Evolutionary conservation across 2,888 invertebrate genomes (phyloP).

Genomic region (Phaedon cochleariae): DNA sequence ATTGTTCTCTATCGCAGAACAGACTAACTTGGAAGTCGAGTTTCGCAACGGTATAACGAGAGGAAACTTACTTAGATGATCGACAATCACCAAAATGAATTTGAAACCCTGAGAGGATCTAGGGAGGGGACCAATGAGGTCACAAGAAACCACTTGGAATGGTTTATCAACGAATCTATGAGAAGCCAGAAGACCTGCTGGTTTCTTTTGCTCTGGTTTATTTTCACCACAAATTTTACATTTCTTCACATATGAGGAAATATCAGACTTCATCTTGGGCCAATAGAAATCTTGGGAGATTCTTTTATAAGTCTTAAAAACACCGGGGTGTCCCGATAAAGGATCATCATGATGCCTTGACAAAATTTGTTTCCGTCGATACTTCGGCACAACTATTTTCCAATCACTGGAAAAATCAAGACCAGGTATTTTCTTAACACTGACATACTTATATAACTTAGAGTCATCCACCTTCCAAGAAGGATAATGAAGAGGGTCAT

Average conservation of each 20-base stretch:
- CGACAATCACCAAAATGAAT: too few relatives aligned
- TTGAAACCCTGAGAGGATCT: too few relatives aligned
- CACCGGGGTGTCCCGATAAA: constrained; percentile 10
- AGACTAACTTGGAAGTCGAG: neutral
- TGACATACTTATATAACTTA: constrained; percentile 35
- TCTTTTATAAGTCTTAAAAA: constrained; percentile 14
- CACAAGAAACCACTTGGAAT: too few relatives aligned
- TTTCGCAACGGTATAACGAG: neutral
- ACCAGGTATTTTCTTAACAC: constrained; percentile 15
- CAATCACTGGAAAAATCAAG: constrained; percentile 22
- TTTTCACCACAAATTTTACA: too few relatives aligned
- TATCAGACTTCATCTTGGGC: too few relatives aligned
- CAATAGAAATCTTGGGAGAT: neutral
- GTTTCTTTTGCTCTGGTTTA: too few relatives aligned
- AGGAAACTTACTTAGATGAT: neutral
- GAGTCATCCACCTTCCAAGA: constrained; percentile 31
- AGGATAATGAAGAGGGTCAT: constrained; percentile 30
- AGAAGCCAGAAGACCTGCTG: too few relatives aligned
- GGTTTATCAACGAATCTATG: too few relatives aligned
- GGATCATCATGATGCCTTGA: constrained; percentile 16
- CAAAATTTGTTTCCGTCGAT: constrained; percentile 16
- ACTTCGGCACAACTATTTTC: constrained; percentile 37
- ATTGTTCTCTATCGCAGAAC: neutral
- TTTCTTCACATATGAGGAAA: too few relatives aligned
- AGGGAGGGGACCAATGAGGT: too few relatives aligned